Percentiles rank a stretch among this genome's conserved stretches.
phyloP scores from a whole-genome alignment of 2,888 invertebrate species.

The Argyresthia albistria region DNA sequence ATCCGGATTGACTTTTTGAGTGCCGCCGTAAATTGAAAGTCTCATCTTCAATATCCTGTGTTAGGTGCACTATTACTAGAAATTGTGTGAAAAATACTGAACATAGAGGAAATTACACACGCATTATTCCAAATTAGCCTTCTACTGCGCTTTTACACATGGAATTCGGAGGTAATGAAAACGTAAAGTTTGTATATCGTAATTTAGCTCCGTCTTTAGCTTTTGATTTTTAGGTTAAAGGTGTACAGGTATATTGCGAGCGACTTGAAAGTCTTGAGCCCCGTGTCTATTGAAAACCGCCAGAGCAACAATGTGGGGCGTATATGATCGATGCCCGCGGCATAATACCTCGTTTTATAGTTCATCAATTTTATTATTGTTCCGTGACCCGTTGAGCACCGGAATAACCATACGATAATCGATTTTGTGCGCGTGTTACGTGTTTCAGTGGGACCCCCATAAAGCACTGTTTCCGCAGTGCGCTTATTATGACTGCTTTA shows the following conservation, averaged over 20 bases:
- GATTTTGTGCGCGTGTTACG: conserved; percentile 53
- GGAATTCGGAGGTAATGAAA: too few relatives aligned
- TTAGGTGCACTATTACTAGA: too few relatives aligned
- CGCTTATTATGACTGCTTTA: conserved; percentile 60
- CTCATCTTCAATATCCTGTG: too few relatives aligned
- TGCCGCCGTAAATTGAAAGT: too few relatives aligned
- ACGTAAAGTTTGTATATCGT: too few relatives aligned
- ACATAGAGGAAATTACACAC: too few relatives aligned
- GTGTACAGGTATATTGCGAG: neutral
- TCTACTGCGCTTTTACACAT: too few relatives aligned
- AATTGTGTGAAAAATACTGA: too few relatives aligned
- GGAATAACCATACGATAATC: conserved; percentile 54
- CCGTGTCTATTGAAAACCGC: neutral
- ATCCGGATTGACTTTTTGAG: too few relatives aligned
- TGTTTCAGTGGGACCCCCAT: conserved; percentile 45
- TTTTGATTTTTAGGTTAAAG: too few relatives aligned
- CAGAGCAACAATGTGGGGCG: conserved; percentile 13
- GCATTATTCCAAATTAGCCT: too few relatives aligned
- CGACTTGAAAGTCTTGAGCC: neutral
- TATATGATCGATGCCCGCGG: conserved; percentile 36
- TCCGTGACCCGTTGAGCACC: conserved; percentile 42
- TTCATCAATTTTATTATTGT: conserved; percentile 47
- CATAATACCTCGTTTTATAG: conserved; percentile 34
- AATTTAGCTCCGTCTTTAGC: too few relatives aligned
- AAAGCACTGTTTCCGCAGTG: conserved; percentile 59